Base-by-base conservation (phyloP, 2,113 vertebrate species). In the Onychorhynchus coronatus region DNA sequence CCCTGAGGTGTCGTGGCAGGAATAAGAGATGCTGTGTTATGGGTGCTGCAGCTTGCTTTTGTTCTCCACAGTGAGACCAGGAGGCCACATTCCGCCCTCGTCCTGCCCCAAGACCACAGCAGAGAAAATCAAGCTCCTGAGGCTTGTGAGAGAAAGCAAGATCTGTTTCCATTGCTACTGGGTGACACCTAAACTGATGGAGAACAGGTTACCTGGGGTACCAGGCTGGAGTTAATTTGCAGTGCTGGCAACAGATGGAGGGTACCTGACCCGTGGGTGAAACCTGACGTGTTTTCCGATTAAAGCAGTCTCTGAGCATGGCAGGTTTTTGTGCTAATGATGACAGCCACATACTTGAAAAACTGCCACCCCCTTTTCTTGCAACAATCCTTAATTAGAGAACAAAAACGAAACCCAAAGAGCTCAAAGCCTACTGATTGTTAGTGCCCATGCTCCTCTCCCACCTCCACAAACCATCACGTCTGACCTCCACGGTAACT, bases 1-100 rank as follows among this genome's bases (percentile, higher is more conserved):
- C 52, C 33, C 37, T 0, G 3, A 62, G 25, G 46, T 18, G 3
- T 6, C 41, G 21, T 0, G 3, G 31, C 8, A 50, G 22, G 37
- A 58, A 12, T 17, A 39, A 3, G 17, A 78, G 73, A 42, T 10
- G 25, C 47, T 81, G n/a, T 14, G 4, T 44, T 52, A 31, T 2
- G 3, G 1, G 33, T 49, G 79, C 67, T 81, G 87, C 63, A 87
- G 73, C 55, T 87, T 49, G 50, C 18, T 25, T 71, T 55, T 46
- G 23, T 3, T 87, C 66, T 55, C 70, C 39, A 35, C 33, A 37
- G 67, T 39, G 33, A 71, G 89, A 50, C 22, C 62, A 28, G 0
- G 0, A 78, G 56, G 73, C 56, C 39, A n/a, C 41, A n/a, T 37
- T 71, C 35, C 85, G 62, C 81, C 47, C 22, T 75, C 1, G 0